Base-by-base conservation (phyloP, 2,888 invertebrate species). In the Harpalus rufipes region DNA sequence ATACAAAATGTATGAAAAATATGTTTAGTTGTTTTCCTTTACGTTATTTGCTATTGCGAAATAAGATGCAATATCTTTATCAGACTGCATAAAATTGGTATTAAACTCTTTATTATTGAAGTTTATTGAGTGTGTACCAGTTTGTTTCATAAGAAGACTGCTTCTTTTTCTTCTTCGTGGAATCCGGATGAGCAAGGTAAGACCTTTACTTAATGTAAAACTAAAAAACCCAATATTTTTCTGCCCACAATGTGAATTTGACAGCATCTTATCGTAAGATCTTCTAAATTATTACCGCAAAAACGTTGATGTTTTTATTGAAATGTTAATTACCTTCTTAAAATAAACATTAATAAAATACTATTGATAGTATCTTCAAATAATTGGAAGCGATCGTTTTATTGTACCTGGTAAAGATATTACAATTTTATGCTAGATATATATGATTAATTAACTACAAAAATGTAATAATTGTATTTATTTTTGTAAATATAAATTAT, bases 1-100 rank as follows among this genome's bases (percentile, higher is more conserved):
- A 68, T 5, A 68, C 68, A 68, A 68, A 39, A 68, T 39, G 39
- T 39, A 14, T 39, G 18, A 63, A 18, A 59, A 25, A 63, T 4
- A 63, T 25, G 12, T 63, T 5, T 32, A 51, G 44, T 12, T 51
- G 44, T 51, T 10, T 51, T 51, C 44, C 44, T 51, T 51, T 51
- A 51, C 44, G 4, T 51, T 51, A 51, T 51, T 51, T 32, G 10
- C 12, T 51, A 12, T 51, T 51, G 44, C 44, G 44, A 51, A 0
- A 51, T 51, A 51, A 44, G 10, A 51, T 10, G 44, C 3, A 32
- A 32, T 32, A 4, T 32, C 32, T 3, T 32, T 32, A 5, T 32
- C 32, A 25, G 25, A 25, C 25, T 32, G 32, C 32, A 32, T 32
- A 32, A 32, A 32, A 32, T 32, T 6, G 32, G 32, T 32, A 32